A percentile compares a stretch with the other conserved stretches of the same genome.
Conservation (phyloP, 2,797 vertebrate genomes). For the Pseudochirops cupreus region DNA sequence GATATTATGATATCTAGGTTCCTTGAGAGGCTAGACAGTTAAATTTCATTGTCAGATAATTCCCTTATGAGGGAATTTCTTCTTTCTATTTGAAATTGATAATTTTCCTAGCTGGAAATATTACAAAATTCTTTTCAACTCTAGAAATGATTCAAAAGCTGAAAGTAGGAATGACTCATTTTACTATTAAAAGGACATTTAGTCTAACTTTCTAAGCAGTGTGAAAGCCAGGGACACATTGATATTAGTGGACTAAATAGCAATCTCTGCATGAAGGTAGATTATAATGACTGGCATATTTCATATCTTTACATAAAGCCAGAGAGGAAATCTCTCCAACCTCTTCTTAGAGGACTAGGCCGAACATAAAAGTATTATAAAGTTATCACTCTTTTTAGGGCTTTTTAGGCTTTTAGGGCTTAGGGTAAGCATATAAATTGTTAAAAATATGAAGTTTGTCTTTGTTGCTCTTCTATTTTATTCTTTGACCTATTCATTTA, state of each 20-base stretch:
- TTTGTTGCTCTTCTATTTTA: not conserved
- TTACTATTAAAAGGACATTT: not conserved
- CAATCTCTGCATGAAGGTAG: not conserved
- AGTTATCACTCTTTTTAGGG: not conserved
- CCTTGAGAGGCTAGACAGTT: not conserved
- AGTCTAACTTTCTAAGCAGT: not conserved
- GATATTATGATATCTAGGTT: not conserved
- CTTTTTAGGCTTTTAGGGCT: not conserved
- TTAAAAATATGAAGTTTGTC: not conserved
- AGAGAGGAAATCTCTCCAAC: not conserved
- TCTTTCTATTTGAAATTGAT: not conserved
- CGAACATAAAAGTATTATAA: not conserved
- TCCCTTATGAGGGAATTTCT: not conserved
- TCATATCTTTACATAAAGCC: not conserved
- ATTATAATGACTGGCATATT: not conserved
- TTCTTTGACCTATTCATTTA: not conserved
- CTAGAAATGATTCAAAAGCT: not conserved
- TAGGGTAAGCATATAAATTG: not conserved
- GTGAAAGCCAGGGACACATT: not conserved
- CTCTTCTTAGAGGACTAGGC: not conserved
- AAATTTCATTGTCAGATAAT: not conserved
- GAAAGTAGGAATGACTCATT: not conserved
- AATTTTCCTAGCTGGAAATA: not conserved
- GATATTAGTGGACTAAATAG: not conserved
- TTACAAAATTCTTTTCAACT: not conserved